Evolutionary conservation across 2,113 vertebrate genomes (phyloP).

Genomic region (Mus musculus): DNA sequence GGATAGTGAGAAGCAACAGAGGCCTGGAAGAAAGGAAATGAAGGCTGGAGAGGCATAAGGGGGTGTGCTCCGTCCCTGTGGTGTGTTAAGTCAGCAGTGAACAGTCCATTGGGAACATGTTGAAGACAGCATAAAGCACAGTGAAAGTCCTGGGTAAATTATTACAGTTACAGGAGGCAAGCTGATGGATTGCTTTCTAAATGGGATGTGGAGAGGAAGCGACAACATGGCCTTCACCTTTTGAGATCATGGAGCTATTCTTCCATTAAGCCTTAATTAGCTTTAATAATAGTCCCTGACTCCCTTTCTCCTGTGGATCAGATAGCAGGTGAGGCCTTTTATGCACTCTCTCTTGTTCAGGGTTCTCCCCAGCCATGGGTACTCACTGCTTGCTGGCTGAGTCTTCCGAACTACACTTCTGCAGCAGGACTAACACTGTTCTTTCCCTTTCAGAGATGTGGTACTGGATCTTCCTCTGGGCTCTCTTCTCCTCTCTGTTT

Average conservation of each 20-base stretch:
- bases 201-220: not conserved
- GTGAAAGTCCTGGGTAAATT: not conserved
- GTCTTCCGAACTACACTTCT: not conserved
- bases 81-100: not conserved
- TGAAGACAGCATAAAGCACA: not conserved
- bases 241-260: not conserved
- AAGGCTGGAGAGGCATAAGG: not conserved
- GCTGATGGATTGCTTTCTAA: not conserved
- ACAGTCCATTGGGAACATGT: not conserved
- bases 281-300: not conserved
- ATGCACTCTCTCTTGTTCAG: not conserved
- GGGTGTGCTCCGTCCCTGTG: not conserved
- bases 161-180: not conserved
- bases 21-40: not conserved
- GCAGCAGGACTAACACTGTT: conserved; percentile 72
- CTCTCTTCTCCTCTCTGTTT: conserved; percentile 98
- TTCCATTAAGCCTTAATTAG: not conserved
- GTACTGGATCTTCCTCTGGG: conserved; percentile 99
- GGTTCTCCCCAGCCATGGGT: not conserved
- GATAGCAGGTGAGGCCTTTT: not conserved
- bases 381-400: not conserved
- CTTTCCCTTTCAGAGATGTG: conserved; percentile 95
- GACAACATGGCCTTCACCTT: not conserved
- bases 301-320: not conserved
- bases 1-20: not conserved